These are phyloP conservation scores for Pachydiplax longipennis DNA, from an alignment of 2,888 invertebrate genomes.

Conservation along the genomic window DNA sequence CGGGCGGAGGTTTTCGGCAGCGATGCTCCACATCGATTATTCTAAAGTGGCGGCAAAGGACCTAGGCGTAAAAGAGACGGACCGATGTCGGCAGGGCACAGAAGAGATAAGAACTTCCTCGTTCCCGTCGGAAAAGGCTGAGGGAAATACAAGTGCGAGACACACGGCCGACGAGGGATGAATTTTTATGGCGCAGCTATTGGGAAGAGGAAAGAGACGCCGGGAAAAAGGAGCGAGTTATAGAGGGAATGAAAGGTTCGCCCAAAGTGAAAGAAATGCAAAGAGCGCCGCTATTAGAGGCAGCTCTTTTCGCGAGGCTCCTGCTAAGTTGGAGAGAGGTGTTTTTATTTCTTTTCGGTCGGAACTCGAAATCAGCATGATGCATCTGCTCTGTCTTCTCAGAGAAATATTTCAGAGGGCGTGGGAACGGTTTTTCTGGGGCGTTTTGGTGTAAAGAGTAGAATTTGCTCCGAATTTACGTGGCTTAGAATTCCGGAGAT, in stretches of 20 bases:
- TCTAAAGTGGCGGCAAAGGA: no score
- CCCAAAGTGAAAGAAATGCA: neutral
- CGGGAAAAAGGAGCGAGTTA: neutral
- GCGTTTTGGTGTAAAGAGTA: no score
- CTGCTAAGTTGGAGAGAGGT: neutral
- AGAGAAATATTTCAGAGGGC: neutral
- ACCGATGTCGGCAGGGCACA: neutral
- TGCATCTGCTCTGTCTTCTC: neutral
- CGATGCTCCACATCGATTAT: no score
- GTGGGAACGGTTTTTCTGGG: no score
- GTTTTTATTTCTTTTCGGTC: neutral
- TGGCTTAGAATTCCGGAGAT: no score
- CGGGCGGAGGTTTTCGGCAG: no score
- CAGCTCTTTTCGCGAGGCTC: neutral
- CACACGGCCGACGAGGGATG: neutral
- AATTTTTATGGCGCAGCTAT: neutral
- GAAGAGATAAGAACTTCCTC: neutral
- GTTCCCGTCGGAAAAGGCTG: neutral
- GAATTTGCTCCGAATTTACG: no score
- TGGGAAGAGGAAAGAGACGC: neutral
- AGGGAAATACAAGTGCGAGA: neutral
- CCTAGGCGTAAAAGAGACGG: neutral
- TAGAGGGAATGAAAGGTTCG: neutral
- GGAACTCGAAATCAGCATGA: neutral
- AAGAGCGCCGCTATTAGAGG: neutral